Conservation (phyloP, 2,888 invertebrate species). For the Cataglyphis cursor region DNA sequence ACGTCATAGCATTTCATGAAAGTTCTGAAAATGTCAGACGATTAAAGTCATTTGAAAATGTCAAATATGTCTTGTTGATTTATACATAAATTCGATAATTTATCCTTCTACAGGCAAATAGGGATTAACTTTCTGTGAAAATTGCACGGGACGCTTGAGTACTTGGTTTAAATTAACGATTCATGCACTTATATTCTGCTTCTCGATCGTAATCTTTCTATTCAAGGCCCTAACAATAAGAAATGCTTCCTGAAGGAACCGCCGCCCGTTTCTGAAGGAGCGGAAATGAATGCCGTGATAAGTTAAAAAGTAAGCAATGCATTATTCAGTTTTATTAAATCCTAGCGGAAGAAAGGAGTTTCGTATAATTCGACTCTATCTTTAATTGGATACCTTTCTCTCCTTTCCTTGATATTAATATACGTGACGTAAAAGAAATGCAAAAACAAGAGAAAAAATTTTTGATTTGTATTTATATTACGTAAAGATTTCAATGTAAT, state of each 20-base stretch:
- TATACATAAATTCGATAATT: background rate
- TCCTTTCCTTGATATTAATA: constrained; percentile 54
- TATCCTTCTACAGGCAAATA: background rate
- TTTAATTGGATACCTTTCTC: constrained; percentile 50
- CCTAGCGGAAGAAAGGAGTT: constrained; percentile 61
- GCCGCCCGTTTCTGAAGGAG: constrained; percentile 35
- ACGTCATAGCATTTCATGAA: constrained; percentile 2
- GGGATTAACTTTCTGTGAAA: constrained; percentile 2
- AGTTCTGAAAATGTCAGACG: background rate
- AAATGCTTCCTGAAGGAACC: constrained; percentile 48
- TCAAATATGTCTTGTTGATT: constrained; percentile 2
- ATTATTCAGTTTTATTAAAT: constrained; percentile 71
- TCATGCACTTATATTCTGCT: constrained; percentile 50
- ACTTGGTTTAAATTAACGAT: constrained; percentile 58
- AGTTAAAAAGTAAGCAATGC: constrained; percentile 67
- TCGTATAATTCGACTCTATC: constrained; percentile 50
- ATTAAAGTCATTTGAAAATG: constrained; percentile 10
- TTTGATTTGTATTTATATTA: background rate
- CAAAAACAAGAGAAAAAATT: constrained; percentile 23
- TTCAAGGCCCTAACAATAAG: constrained; percentile 63
- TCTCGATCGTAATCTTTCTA: constrained; percentile 52
- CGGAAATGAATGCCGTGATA: constrained; percentile 66
- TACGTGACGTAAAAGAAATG: constrained; percentile 42
- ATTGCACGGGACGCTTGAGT: constrained; percentile 25
- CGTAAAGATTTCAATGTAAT: constrained; percentile 5